Percentiles rank a stretch among this genome's conserved stretches.
Conservation (phyloP, 2,888 invertebrate species). For the Gonocerus acuteangulatus region DNA sequence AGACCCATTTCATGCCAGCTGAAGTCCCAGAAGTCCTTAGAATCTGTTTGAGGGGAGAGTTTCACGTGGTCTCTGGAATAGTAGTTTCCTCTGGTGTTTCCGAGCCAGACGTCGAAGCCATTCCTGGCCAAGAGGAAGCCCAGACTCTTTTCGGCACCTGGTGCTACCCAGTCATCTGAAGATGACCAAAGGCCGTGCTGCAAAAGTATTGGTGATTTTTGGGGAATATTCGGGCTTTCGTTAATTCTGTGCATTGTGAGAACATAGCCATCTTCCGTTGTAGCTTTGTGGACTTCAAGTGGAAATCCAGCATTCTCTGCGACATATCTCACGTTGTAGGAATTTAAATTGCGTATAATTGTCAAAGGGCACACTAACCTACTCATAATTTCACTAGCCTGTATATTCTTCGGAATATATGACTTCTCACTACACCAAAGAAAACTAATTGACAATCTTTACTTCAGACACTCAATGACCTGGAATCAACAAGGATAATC, state of each 20-base stretch:
- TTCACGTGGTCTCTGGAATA: conserved; percentile 35
- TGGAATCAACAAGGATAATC: too few relatives aligned
- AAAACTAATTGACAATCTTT: too few relatives aligned
- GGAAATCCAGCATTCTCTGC: conserved; percentile 3
- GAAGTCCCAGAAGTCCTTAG: conserved; percentile 37
- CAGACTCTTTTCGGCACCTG: conserved; percentile 24
- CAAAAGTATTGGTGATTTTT: conserved; percentile 20
- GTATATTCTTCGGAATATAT: too few relatives aligned
- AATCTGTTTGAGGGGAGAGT: conserved; percentile 18
- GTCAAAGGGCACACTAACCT: too few relatives aligned
- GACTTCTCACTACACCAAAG: too few relatives aligned
- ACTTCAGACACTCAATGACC: too few relatives aligned
- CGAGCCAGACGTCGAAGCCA: conserved; percentile 38
- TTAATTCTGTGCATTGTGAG: conserved; percentile 22
- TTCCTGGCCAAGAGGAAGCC: conserved; percentile 35
- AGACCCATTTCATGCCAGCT: conserved; percentile 69
- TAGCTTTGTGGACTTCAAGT: neutral
- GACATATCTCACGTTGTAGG: neutral
- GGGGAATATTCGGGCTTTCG: neutral
- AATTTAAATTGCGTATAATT: too few relatives aligned
- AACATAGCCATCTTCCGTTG: conserved; percentile 25
- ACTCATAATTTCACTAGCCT: too few relatives aligned
- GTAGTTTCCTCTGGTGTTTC: conserved; percentile 36
- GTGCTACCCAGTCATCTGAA: conserved; percentile 27
- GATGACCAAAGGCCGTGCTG: conserved; percentile 31